Percentiles rank a stretch among this genome's conserved stretches.
Evolutionary conservation across 1,140 invertebrate species (phyloP).

Genomic region (Hermetia illucens): DNA sequence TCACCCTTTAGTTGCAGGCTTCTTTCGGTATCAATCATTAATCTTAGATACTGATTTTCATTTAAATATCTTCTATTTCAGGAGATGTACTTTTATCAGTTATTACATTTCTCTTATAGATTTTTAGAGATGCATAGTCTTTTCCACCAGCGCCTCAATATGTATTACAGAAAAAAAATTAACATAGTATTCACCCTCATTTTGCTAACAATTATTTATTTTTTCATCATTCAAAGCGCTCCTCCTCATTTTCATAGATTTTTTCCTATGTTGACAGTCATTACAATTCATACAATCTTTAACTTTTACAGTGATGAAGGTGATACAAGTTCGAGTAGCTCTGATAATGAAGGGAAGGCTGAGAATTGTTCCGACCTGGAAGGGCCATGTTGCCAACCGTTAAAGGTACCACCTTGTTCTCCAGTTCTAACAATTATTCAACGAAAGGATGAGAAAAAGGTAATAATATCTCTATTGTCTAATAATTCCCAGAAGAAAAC

Average conservation of each 20-base stretch:
- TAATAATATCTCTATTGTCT: not conserved
- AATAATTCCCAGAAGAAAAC: not conserved
- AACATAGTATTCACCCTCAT: no score
- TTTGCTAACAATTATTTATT: no score
- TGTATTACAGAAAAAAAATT: no score
- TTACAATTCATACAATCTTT: constrained; percentile 5
- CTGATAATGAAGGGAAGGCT: constrained; percentile 26
- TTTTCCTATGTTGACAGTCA: not conserved
- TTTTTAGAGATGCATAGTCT: no score
- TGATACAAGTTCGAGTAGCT: constrained; percentile 49
- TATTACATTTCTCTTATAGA: no score
- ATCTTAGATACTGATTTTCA: no score
- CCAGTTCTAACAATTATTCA: constrained; percentile 19
- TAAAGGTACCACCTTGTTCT: constrained; percentile 39
- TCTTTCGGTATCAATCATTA: no score
- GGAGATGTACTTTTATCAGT: no score
- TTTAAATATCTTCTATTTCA: no score
- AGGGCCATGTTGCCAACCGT: constrained; percentile 27
- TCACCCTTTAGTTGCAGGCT: no score
- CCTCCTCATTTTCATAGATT: constrained; percentile 1
- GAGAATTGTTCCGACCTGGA: constrained; percentile 23
- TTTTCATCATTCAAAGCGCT: no score
- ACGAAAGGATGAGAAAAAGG: constrained; percentile 4
- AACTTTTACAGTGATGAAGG: constrained; percentile 50
- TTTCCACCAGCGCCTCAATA: no score